These are phyloP conservation scores for Laspeyria flexula DNA, from an alignment of 2,888 invertebrate genomes.

Conservation along the genomic window DNA sequence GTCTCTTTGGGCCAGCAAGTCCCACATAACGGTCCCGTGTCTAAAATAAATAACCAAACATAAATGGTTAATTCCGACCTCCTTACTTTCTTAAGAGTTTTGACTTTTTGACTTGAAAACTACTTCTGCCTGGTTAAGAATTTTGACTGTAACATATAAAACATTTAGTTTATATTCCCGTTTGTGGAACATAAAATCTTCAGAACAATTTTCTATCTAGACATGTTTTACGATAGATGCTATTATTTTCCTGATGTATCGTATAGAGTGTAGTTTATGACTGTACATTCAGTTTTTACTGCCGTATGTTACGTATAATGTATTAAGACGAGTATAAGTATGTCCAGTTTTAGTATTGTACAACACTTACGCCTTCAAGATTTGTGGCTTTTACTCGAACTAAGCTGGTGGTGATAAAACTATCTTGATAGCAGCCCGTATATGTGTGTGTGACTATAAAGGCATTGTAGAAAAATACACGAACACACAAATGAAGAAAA, in stretches of 20 bases:
- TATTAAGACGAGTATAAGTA: slow-evolving; percentile 35
- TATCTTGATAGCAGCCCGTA: not conserved
- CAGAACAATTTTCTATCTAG: slow-evolving; percentile 47
- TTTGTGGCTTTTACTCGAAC: slow-evolving; percentile 11
- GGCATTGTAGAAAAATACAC: no score
- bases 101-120: no score
- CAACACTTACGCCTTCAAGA: slow-evolving; percentile 23
- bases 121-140: no score
- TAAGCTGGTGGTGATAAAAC: slow-evolving; percentile 2
- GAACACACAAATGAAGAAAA: no score
- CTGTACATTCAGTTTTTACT: slow-evolving; percentile 49
- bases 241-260: slow-evolving; percentile 54
- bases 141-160: not conserved
- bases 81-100: no score
- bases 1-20: no score
- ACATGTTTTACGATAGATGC: slow-evolving; percentile 55
- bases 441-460: no score
- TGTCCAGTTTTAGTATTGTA: slow-evolving; percentile 34
- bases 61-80: no score
- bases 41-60: no score
- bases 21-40: no score
- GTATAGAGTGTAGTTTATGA: slow-evolving; percentile 60
- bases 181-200: slow-evolving; percentile 30
- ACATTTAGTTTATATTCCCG: slow-evolving; percentile 5
- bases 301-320: slow-evolving; percentile 44